Percentiles rank a stretch among this genome's conserved stretches.
Evolutionary conservation across 37 sponge, comb jelly and placozoan genomes (phyloP).

Genomic region (Amphimedon queenslandica): DNA sequence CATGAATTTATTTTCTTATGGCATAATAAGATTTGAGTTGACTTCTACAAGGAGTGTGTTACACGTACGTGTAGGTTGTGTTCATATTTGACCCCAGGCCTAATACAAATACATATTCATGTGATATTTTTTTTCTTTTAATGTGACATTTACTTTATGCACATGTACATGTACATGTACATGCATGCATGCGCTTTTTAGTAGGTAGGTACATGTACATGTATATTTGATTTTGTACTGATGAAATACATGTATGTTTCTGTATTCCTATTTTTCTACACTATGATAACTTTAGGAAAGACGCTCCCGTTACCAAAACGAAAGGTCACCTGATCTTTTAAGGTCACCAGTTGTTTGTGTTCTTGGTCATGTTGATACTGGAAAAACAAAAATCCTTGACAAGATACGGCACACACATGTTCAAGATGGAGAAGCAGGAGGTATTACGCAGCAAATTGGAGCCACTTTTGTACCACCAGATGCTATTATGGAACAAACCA

Average conservation of each 20-base stretch:
- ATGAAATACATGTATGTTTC: too few relatives aligned
- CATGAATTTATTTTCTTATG: too few relatives aligned
- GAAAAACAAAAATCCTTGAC: constrained; percentile 98
- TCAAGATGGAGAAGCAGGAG: constrained; percentile 99
- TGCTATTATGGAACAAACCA: constrained; percentile 81
- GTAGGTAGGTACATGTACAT: constrained; percentile 1
- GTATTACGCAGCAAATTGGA: constrained; percentile 99
- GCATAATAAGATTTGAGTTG: too few relatives aligned
- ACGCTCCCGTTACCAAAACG: constrained; percentile 34
- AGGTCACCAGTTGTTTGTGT: constrained; percentile 97
- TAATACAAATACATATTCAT: too few relatives aligned
- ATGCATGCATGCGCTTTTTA: background rate
- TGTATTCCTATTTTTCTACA: background rate
- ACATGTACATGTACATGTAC: background rate
- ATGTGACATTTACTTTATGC: too few relatives aligned
- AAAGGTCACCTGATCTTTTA: constrained; percentile 53
- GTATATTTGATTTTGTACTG: background rate
- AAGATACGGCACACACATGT: constrained; percentile 86
- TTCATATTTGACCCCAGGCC: too few relatives aligned
- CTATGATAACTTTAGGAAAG: constrained; percentile 40
- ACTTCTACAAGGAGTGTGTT: too few relatives aligned
- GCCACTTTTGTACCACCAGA: constrained; percentile 95
- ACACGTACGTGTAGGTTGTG: too few relatives aligned
- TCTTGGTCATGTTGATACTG: constrained; percentile 99
- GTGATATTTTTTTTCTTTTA: too few relatives aligned